Evolutionary conservation across 2,113 vertebrate genomes (phyloP).

Genomic region (Peromyscus maniculatus): DNA sequence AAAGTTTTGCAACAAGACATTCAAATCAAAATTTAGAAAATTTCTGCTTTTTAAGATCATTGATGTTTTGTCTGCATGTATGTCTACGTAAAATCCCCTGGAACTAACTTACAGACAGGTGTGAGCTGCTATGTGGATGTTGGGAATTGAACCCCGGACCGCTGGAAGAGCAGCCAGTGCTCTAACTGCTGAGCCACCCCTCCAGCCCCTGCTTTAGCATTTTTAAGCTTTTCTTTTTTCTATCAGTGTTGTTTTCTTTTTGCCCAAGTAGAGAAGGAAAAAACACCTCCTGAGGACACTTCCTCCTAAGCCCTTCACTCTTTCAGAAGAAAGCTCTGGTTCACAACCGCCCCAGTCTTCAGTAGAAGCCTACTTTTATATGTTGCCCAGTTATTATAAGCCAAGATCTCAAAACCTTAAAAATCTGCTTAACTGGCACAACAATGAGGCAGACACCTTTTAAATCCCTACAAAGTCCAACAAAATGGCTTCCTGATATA

Average conservation of each 20-base stretch:
- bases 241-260: slow-evolving; percentile 20
- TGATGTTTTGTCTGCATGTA: too few relatives aligned
- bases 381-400: background rate
- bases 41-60: background rate
- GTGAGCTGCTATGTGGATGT: too few relatives aligned
- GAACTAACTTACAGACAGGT: too few relatives aligned
- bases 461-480: slow-evolving; percentile 17
- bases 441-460: background rate
- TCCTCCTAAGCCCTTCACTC: background rate
- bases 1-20: background rate
- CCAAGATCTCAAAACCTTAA: slow-evolving; percentile 3
- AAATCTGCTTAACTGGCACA: background rate
- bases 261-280: background rate
- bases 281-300: background rate
- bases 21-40: slow-evolving; percentile 49
- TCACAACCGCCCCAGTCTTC: slow-evolving; percentile 11
- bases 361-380: background rate
- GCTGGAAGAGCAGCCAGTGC: too few relatives aligned
- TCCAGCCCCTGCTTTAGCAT: slow-evolving; percentile 1
- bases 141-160: too few relatives aligned
- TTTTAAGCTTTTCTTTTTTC: background rate
- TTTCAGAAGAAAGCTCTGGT: background rate
- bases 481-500: slow-evolving; percentile 37
- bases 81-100: too few relatives aligned
- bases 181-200: too few relatives aligned